Evolutionary conservation across 2,888 invertebrate species (phyloP).

Genomic region (Eupithecia subfuscata): DNA sequence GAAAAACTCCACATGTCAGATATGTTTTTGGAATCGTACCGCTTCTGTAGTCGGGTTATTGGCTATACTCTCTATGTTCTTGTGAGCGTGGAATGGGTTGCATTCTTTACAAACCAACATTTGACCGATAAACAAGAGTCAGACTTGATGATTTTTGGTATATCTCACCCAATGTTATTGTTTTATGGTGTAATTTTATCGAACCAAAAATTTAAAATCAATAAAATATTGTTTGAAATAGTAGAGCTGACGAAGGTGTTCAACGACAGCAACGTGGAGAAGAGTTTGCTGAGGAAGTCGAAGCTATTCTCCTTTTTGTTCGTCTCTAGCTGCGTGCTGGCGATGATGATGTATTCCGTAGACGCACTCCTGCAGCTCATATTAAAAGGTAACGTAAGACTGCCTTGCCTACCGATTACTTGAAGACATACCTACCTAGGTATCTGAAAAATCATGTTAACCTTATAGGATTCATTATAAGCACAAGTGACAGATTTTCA

Average conservation of each 20-base stretch:
- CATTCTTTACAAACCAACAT: constrained; percentile 53
- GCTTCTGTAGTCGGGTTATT: constrained; percentile 39
- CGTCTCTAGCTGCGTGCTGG: constrained; percentile 33
- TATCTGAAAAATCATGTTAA: too few relatives aligned
- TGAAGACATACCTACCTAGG: too few relatives aligned
- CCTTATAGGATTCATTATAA: too few relatives aligned
- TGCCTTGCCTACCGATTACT: too few relatives aligned
- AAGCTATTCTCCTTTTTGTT: constrained; percentile 47
- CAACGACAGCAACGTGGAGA: constrained; percentile 58
- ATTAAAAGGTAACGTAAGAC: constrained; percentile 23
- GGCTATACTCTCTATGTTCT: constrained; percentile 44
- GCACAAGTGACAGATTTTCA: too few relatives aligned
- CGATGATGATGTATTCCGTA: constrained; percentile 48
- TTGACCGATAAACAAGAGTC: constrained; percentile 50
- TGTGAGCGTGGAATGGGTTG: constrained; percentile 47
- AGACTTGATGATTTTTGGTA: constrained; percentile 49
- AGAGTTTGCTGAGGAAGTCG: constrained; percentile 55
- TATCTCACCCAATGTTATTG: constrained; percentile 54
- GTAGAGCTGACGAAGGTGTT: constrained; percentile 52
- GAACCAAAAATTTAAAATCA: constrained; percentile 45
- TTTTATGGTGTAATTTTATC: constrained; percentile 40
- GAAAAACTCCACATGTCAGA: constrained; percentile 37
- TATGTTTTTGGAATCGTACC: constrained; percentile 27
- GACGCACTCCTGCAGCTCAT: constrained; percentile 45
- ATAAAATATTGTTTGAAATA: constrained; percentile 48